phyloP scores from a whole-genome alignment of 2,797 vertebrate species.

The Spondyliosoma cantharus region DNA sequence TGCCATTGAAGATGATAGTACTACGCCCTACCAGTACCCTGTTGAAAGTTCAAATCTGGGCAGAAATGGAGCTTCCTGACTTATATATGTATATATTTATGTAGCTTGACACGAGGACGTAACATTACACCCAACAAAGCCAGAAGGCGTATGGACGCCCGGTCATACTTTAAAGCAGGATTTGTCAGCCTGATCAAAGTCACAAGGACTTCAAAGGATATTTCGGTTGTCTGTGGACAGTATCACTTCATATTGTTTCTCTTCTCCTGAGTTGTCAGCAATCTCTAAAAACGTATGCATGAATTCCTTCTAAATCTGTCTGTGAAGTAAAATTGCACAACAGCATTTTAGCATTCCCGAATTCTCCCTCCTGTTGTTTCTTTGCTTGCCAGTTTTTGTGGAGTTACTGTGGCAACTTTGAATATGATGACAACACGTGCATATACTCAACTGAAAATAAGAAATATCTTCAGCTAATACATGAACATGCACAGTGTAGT shows the following conservation, averaged over 20 bases:
- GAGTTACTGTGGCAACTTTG: slow-evolving; percentile 38
- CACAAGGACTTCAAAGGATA: slow-evolving; percentile 70
- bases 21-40: not conserved
- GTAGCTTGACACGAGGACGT: slow-evolving; percentile 38
- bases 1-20: slow-evolving; percentile 4
- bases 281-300: slow-evolving; percentile 51
- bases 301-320: slow-evolving; percentile 47
- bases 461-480: slow-evolving; percentile 15
- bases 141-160: slow-evolving; percentile 60
- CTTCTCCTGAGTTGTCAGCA: slow-evolving; percentile 46
- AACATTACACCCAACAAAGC: slow-evolving; percentile 62
- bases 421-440: slow-evolving; percentile 16
- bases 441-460: slow-evolving; percentile 16
- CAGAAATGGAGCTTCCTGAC: slow-evolving; percentile 34
- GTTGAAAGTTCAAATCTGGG: slow-evolving; percentile 40
- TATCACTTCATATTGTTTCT: slow-evolving; percentile 54
- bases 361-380: slow-evolving; percentile 16
- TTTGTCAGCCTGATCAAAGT: slow-evolving; percentile 79
- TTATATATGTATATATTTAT: slow-evolving; percentile 52
- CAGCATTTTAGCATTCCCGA: slow-evolving; percentile 15
- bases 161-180: slow-evolving; percentile 65
- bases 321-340: slow-evolving; percentile 26
- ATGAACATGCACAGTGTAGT: slow-evolving; percentile 8
- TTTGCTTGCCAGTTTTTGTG: slow-evolving; percentile 24
- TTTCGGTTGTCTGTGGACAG: slow-evolving; percentile 66